Evolutionary conservation across 2,113 vertebrate species (phyloP), one percentile per base, ranked within the genome.

Genomic region (Cisticola juncidis): DNA sequence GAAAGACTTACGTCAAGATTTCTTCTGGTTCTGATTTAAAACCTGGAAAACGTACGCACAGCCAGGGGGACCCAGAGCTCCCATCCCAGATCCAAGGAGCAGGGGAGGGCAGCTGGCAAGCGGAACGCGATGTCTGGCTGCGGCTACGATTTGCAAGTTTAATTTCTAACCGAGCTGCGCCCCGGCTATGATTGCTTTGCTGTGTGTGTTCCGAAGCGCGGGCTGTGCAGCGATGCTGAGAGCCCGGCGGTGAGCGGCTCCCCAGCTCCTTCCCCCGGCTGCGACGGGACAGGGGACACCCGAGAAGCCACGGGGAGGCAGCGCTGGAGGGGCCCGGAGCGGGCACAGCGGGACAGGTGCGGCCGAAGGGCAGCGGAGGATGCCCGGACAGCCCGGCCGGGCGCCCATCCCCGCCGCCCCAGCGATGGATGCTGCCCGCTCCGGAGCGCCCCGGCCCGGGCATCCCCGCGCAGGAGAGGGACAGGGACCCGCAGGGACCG

Each of bases 201-300:
- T 0, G 18, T 0, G 14, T 0, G n/a, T 1, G 29, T 14, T 35
- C 15, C 1, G 1, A 5, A 26, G 45, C 6, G 28, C 44, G 1
- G 81, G 54, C 72, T 19, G 44, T 0, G 57, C 36, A 5, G 68
- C 28, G 21, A 7, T 1, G 58, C 69, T 2, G 81, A 14, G 14
- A 54, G 61, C 66, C 23, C 0, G 38, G 36, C 6, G 38, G 38
- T 1, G 11, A 9, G 40, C 21, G 54, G 3, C 57, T 28, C 78
- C 4, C 12, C 87, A 12, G 5, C 28, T 47, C 28, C 24, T 50
- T 33, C 9, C 23, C 29, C 24, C 17, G 16, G 12, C 2, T 5
- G 45, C 23, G 5, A 72, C 9, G 1, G 8, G 19, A 19, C 47
- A 22, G 8, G 3, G 21, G 14, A 24, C 38, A 6, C 53, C 44